Conservation (phyloP, 2,113 vertebrate genomes). For the Gorsachius goisagi region DNA sequence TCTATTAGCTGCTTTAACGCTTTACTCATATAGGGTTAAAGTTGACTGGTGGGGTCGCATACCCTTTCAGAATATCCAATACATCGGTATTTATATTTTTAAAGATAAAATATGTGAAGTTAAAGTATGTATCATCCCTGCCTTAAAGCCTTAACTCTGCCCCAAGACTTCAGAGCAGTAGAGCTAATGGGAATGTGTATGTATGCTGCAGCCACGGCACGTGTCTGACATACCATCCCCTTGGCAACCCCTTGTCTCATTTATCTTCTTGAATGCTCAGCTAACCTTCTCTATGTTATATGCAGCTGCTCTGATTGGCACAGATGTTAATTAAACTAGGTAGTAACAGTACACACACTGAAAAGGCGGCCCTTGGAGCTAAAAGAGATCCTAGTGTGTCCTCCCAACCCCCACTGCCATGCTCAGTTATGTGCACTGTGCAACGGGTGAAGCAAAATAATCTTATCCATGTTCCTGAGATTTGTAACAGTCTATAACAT, state of each 20-base stretch:
- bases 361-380: constrained; percentile 2
- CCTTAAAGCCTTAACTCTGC: neutral
- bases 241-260: constrained; percentile 61
- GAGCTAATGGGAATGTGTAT: neutral
- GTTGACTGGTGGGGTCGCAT: neutral
- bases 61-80: neutral
- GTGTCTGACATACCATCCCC: constrained; percentile 47
- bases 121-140: neutral
- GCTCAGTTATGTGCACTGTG: neutral
- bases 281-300: constrained; percentile 50
- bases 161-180: neutral
- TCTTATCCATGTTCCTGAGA: neutral
- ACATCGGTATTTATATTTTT: neutral
- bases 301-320: constrained; percentile 66
- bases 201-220: neutral
- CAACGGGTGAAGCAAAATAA: neutral
- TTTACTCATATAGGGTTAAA: neutral
- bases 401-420: rapidly evolving
- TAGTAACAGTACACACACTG: constrained; percentile 14
- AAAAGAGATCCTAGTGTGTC: neutral
- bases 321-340: constrained; percentile 68
- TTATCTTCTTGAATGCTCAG: constrained; percentile 57
- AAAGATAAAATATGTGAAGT: neutral
- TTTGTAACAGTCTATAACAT: neutral
- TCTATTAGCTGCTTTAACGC: neutral